Evolutionary conservation across 2,797 vertebrate species (phyloP).

Genomic region (Scomberomorus guttatus): DNA sequence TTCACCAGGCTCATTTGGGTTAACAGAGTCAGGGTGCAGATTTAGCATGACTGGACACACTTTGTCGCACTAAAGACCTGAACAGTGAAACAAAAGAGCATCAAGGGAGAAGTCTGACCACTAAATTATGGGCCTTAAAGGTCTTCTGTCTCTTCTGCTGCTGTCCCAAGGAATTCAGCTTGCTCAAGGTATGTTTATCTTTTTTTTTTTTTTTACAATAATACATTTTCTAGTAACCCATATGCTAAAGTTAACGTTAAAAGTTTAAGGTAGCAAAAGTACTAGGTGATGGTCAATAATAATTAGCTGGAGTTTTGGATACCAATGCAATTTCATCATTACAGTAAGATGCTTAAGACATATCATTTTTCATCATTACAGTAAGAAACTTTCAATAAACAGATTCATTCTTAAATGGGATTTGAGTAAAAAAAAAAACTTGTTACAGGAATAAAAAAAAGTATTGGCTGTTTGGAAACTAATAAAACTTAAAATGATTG

Average conservation of each 20-base stretch:
- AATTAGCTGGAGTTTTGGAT: background rate
- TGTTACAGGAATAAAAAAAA: background rate
- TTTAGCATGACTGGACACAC: slow-evolving; percentile 40
- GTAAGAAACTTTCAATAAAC: background rate
- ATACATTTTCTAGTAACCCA: background rate
- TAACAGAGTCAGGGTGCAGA: slow-evolving; percentile 12
- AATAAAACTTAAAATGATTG: background rate
- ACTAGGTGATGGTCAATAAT: background rate
- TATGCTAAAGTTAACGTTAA: background rate
- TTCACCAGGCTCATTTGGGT: slow-evolving; percentile 2
- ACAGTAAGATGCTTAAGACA: background rate
- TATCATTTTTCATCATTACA: background rate
- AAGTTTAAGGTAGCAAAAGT: background rate
- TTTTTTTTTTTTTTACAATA: background rate
- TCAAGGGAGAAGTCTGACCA: slow-evolving; percentile 1
- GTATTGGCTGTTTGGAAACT: background rate
- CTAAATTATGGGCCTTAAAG: slow-evolving; percentile 68
- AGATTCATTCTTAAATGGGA: background rate
- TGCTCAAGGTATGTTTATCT: slow-evolving; percentile 69
- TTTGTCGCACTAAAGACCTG: slow-evolving; percentile 10
- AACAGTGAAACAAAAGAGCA: slow-evolving; percentile 2
- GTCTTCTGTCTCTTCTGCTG: slow-evolving; percentile 70
- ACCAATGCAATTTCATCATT: background rate
- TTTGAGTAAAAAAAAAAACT: background rate
- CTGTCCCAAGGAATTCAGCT: slow-evolving; percentile 64